Evolutionary conservation across 2,113 vertebrate species (phyloP).

Genomic region (Eublepharis macularius): DNA sequence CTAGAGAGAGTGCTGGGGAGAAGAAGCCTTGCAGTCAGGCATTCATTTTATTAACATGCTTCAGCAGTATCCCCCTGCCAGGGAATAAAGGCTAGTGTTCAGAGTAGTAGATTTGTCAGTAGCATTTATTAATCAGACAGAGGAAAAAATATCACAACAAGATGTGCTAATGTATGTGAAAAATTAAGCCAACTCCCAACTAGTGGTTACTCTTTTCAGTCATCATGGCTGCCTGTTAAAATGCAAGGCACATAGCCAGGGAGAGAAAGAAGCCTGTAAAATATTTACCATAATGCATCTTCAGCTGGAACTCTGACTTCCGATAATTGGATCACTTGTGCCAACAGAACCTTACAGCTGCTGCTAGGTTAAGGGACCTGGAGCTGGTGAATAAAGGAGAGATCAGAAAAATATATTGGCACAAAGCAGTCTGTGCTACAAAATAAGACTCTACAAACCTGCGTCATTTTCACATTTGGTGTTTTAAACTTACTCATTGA

Average conservation of each 20-base stretch:
- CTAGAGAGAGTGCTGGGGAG: conserved; percentile 48
- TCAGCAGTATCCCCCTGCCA: conserved; percentile 6
- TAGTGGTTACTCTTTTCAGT: not conserved
- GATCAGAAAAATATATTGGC: not conserved
- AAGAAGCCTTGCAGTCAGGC: conserved; percentile 25
- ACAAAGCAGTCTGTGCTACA: not conserved
- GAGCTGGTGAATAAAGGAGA: not conserved
- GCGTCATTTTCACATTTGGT: not conserved
- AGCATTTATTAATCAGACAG: conserved; percentile 64
- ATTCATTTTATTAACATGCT: conserved; percentile 25
- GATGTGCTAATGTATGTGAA: conserved; percentile 10
- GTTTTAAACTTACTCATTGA: not conserved
- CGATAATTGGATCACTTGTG: not conserved
- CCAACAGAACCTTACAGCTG: not conserved
- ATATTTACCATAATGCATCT: conserved; percentile 25
- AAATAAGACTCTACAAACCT: not conserved
- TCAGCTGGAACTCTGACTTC: not conserved
- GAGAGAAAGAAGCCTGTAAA: conserved; percentile 33
- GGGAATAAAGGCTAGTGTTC: conserved; percentile 9
- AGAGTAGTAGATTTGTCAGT: conserved; percentile 53
- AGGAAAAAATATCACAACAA: conserved; percentile 45
- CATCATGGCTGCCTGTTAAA: conserved; percentile 44
- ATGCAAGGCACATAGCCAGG: conserved; percentile 15
- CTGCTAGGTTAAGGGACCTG: not conserved
- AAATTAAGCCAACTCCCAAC: conserved; percentile 44